These are phyloP conservation scores for Nowickia ferox DNA, from an alignment of 2,888 invertebrate species.

Conservation along the genomic window DNA sequence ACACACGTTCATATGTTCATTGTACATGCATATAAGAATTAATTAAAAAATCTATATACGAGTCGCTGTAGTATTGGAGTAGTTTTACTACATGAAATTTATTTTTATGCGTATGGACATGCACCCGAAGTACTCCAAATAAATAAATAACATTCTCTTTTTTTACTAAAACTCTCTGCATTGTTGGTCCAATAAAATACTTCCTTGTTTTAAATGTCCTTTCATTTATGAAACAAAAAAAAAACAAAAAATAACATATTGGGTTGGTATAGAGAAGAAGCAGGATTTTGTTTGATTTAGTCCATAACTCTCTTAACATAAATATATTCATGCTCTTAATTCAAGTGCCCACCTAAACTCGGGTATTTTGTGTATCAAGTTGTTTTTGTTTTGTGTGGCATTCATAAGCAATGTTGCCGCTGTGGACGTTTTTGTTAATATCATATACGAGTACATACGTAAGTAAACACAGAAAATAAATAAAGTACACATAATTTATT, in stretches of 20 bases:
- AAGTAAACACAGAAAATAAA: too few species aligned
- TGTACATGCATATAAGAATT: neutral
- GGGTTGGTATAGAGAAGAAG: neutral
- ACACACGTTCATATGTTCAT: neutral
- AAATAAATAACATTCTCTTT: conserved; percentile 16
- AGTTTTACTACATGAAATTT: conserved; percentile 50
- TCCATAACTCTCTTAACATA: conserved; percentile 51
- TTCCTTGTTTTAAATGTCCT: conserved; percentile 60
- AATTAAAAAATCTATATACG: conserved; percentile 54
- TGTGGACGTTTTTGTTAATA: too few species aligned
- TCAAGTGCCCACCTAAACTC: conserved; percentile 35
- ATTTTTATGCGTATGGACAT: conserved; percentile 33
- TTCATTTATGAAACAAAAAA: neutral
- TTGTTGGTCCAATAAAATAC: neutral
- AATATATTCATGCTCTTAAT: conserved; percentile 53
- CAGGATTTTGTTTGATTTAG: neutral
- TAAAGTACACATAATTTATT: too few species aligned
- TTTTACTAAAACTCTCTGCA: conserved; percentile 18
- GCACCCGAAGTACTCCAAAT: neutral
- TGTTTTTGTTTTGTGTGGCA: conserved; percentile 24
- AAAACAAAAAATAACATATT: neutral
- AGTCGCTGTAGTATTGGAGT: conserved; percentile 37
- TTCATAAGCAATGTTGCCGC: neutral
- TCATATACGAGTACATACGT: too few species aligned
- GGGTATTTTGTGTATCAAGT: conserved; percentile 17